A percentile compares a stretch with the other conserved stretches of the same genome.
Conservation (phyloP, 53 echinoderm and acorn worm species). For the Echinarachnius parma region DNA sequence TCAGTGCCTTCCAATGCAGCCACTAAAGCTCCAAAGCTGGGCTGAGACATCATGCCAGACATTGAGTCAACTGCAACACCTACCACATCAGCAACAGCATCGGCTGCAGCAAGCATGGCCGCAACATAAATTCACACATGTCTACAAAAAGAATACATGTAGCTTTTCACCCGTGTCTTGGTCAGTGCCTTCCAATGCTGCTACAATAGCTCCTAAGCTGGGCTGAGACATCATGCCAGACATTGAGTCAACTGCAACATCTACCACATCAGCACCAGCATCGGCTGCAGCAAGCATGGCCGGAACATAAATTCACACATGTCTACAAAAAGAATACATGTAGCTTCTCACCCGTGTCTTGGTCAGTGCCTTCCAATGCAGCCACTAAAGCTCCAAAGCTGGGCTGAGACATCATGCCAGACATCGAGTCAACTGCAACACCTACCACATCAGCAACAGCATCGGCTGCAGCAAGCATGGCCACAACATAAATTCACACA, state of each 20-base stretch:
- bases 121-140: too few species aligned
- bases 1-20: slow-evolving; percentile 88
- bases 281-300: slow-evolving; percentile 89
- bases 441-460: slow-evolving; percentile 94
- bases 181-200: slow-evolving; percentile 81
- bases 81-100: slow-evolving; percentile 90
- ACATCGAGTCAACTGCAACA: slow-evolving; percentile 97
- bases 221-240: slow-evolving; percentile 99
- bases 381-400: slow-evolving; percentile 97
- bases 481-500: too few species aligned
- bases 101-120: slow-evolving; percentile 85
- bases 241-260: slow-evolving; percentile 97
- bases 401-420: slow-evolving; percentile 97
- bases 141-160: too few species aligned
- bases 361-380: slow-evolving; percentile 78
- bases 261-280: slow-evolving; percentile 92
- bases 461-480: slow-evolving; percentile 87
- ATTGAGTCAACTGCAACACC: slow-evolving; percentile 97
- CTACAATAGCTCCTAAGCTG: slow-evolving; percentile 93
- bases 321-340: too few species aligned
- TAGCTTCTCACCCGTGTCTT: slow-evolving; percentile 89
- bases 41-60: slow-evolving; percentile 98
- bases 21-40: slow-evolving; percentile 94
- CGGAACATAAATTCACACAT: too few species aligned
- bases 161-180: slow-evolving; percentile 86